phyloP scores from a whole-genome alignment of 2,113 vertebrate species.

The Lates calcarifer region DNA sequence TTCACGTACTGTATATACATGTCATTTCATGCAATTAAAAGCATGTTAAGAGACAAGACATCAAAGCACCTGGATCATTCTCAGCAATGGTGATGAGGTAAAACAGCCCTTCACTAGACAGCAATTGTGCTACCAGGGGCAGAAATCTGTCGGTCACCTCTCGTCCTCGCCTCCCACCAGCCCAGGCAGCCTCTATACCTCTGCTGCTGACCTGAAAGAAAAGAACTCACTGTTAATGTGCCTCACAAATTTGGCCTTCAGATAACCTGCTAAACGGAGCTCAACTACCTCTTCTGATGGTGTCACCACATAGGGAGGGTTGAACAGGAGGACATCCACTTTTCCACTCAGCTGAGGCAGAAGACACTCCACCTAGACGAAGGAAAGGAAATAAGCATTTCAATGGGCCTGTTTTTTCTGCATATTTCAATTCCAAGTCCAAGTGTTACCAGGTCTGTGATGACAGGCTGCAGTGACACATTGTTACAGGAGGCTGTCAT shows the following conservation, averaged over 20 bases:
- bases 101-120: constrained; percentile 90
- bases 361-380: constrained; percentile 85
- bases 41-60: no score
- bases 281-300: constrained; percentile 90
- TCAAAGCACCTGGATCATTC: constrained; percentile 90
- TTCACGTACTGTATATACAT: no score
- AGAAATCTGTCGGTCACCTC: constrained; percentile 94
- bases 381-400: fast-evolving
- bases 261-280: background rate
- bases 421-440: background rate
- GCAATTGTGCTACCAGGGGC: constrained; percentile 86
- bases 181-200: constrained; percentile 94
- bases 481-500: constrained; percentile 88
- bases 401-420: no score
- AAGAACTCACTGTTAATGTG: background rate
- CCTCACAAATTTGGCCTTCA: background rate
- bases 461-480: constrained; percentile 88
- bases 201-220: constrained; percentile 85
- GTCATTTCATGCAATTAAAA: no score
- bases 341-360: constrained; percentile 88
- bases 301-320: constrained; percentile 96
- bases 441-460: constrained; percentile 93
- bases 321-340: constrained; percentile 95
- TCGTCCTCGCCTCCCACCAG: constrained; percentile 91
- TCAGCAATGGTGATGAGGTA: constrained; percentile 92